Evolutionary conservation across 2,888 invertebrate species (phyloP).

Genomic region (Eupithecia pulchellata): DNA sequence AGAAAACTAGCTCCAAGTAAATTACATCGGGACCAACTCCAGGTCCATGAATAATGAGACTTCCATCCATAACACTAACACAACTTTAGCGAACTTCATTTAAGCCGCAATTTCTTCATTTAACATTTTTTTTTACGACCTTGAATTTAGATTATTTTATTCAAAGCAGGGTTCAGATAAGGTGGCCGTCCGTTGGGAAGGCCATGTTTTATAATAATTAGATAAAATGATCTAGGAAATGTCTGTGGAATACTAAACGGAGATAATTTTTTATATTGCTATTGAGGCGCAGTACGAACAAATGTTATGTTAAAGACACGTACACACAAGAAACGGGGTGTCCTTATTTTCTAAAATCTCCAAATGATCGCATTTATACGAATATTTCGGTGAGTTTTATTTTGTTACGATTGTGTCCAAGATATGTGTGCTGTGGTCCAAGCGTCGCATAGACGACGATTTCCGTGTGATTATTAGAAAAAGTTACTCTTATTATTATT

Average conservation of each 20-base stretch:
- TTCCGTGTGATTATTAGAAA: too few species aligned
- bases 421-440: too few species aligned
- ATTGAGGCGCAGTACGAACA: too few species aligned
- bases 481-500: too few species aligned
- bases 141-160: constrained; percentile 27
- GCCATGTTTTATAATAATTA: constrained; percentile 43
- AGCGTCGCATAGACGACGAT: too few species aligned
- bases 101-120: constrained; percentile 16
- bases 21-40: constrained; percentile 22
- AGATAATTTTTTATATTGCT: constrained; percentile 24
- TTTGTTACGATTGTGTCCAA: too few species aligned
- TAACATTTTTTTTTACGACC: constrained; percentile 21
- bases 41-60: constrained; percentile 29
- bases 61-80: constrained; percentile 34
- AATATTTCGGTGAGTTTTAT: too few species aligned
- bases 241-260: constrained; percentile 39
- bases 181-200: constrained; percentile 17
- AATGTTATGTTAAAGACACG: too few species aligned
- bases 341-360: too few species aligned
- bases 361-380: too few species aligned
- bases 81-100: constrained; percentile 31
- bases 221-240: constrained; percentile 41
- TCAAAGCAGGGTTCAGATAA: constrained; percentile 30
- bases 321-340: too few species aligned
- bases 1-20: constrained; percentile 32